Percentiles rank a stretch among this genome's conserved stretches.
Conservation (phyloP, 2,888 invertebrate genomes). For the Tridacna crocea region DNA sequence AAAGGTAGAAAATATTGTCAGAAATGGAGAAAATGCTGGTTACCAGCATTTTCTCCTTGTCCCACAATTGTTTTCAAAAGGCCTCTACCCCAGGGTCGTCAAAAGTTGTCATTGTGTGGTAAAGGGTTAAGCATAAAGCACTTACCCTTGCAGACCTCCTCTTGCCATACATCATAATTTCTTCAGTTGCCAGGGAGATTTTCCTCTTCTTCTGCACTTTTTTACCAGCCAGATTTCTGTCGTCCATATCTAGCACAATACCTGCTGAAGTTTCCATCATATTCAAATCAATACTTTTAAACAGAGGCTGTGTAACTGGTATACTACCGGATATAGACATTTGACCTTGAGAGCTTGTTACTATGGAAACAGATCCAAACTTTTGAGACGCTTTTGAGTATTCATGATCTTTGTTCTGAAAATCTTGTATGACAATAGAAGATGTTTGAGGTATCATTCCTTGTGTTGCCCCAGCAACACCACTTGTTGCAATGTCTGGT, state of each 20-base stretch:
- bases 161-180: constrained; percentile 70
- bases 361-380: constrained; percentile 23
- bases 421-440: not conserved
- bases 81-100: too few species aligned
- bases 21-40: too few species aligned
- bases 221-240: constrained; percentile 44
- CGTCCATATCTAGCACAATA: constrained; percentile 44
- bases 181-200: constrained; percentile 59
- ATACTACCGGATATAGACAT: constrained; percentile 1
- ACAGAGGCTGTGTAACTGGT: constrained; percentile 39
- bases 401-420: constrained; percentile 37
- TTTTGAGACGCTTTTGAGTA: constrained; percentile 35
- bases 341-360: constrained; percentile 24
- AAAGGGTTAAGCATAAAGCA: not conserved
- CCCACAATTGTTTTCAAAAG: too few species aligned
- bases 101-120: too few species aligned
- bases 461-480: not conserved
- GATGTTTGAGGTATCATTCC: not conserved
- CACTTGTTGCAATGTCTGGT: not conserved
- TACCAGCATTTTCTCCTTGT: too few species aligned
- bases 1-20: too few species aligned
- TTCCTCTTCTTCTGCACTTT: constrained; percentile 62
- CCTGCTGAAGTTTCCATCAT: constrained; percentile 1
- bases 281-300: constrained; percentile 14
- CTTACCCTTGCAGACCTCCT: constrained; percentile 79